These are phyloP conservation scores for Rhaphigaster nebulosa DNA, from an alignment of 2,888 invertebrate genomes.

Conservation along the genomic window DNA sequence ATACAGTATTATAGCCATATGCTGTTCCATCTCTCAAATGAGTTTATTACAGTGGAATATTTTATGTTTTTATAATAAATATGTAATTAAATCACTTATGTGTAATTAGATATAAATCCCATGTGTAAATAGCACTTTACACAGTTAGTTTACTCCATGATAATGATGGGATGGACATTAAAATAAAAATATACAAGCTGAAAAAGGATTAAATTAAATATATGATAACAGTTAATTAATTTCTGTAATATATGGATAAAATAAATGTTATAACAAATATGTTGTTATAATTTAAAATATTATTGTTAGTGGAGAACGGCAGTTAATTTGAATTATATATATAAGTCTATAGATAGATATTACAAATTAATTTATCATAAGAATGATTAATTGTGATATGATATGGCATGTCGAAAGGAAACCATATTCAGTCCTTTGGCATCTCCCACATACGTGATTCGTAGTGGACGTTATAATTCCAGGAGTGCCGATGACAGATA, in stretches of 20 bases:
- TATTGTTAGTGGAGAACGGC: background rate
- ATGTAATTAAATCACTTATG: no score
- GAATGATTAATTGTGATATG: background rate
- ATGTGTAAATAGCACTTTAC: no score
- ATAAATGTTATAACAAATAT: background rate
- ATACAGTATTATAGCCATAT: no score
- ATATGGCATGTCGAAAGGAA: background rate
- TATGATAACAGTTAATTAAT: background rate
- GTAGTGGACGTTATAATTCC: background rate
- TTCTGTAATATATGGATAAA: background rate
- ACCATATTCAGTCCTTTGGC: background rate
- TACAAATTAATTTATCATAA: background rate
- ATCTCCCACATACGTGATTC: background rate
- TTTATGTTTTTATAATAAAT: no score
- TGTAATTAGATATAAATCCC: no score
- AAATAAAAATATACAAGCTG: no score
- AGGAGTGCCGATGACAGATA: constrained; percentile 11
- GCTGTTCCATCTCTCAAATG: no score
- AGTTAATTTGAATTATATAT: no score
- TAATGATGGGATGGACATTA: no score
- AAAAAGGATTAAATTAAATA: background rate
- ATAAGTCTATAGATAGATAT: no score
- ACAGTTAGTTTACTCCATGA: no score
- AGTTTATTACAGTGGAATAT: no score
- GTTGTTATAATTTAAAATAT: background rate